Base-by-base conservation (phyloP, 2,113 vertebrate species). In the Macquaria australasica region DNA sequence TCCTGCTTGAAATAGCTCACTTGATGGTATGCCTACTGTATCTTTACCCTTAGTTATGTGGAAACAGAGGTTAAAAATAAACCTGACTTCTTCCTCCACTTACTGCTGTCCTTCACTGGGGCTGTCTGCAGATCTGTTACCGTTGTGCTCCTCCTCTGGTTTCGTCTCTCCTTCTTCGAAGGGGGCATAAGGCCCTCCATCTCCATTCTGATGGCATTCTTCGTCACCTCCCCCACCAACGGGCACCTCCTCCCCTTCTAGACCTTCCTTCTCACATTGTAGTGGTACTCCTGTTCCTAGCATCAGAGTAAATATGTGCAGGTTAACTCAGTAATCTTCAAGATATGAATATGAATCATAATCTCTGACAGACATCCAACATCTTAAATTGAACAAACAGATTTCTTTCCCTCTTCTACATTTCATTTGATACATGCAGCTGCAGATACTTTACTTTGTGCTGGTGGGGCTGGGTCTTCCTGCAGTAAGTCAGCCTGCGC, bases 41-140 rank as follows among this genome's bases (percentile, higher is more conserved):
- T 37, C 4, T 60, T 80, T 59, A 31, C 39, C 55, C 63, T 3
- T 8, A 51, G 59, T 15, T 53, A 66, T 43, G 43, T 74, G 50
- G 55, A 48, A 43, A 16, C 37, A 11, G 23, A 15, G 58, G 71
- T 78, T 87, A 85, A 83, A 88, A 1, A 87, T 82, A 87, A 90
- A 81, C 59, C 31, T 3, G 67, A 56, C 59, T 4, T 16, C 25
- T 75, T 81, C 25, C 67, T 67, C 28, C 28, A 89, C 94, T 87
- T 90, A 96, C 96, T 89, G 93, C 71, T 93, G 94, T 53, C 53
- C 87, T 58, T 90, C 92, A 68, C 79, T 14, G 1, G 89, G 88
- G 51, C 63, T 86, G 0, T 91, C 88, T 31, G 90, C 86, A 81
- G 91, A 70, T 53, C 58, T 12, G 12, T 83, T 60, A n/a, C 63